phyloP scores from a whole-genome alignment of 2,797 vertebrate genomes.

The Vipera latastei region DNA sequence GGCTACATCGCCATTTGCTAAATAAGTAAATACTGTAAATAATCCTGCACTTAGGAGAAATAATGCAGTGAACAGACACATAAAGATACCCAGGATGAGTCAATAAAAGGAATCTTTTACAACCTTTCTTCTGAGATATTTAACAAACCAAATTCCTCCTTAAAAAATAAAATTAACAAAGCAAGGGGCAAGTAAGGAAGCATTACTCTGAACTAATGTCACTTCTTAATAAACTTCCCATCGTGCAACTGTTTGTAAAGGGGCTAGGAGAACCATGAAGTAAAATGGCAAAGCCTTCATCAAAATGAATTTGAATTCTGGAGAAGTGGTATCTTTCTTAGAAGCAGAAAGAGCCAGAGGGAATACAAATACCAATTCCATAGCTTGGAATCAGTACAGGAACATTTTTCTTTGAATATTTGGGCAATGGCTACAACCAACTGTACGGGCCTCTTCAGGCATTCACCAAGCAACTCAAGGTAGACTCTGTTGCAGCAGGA shows the following conservation, averaged over 20 bases:
- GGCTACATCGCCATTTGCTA: too few relatives aligned
- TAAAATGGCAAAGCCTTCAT: background rate
- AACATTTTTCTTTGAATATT: background rate
- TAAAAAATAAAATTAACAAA: background rate
- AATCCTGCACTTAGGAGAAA: background rate
- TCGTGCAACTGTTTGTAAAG: background rate
- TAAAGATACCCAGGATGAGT: background rate
- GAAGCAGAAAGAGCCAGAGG: background rate
- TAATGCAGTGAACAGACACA: background rate
- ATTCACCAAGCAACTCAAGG: background rate
- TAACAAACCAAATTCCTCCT: background rate
- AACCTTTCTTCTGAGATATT: background rate
- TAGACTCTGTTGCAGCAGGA: background rate
- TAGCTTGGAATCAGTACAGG: background rate
- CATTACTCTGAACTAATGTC: background rate
- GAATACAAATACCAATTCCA: background rate
- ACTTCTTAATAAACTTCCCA: background rate
- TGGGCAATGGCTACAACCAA: background rate
- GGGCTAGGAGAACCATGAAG: background rate
- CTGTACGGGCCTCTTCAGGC: background rate
- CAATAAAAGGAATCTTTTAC: background rate
- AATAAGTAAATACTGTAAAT: too few relatives aligned
- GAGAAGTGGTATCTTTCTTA: background rate
- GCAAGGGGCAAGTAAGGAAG: background rate
- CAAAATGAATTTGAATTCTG: background rate